These are phyloP conservation scores for Dendrolimus kikuchii DNA, from an alignment of 1,140 invertebrate species.

Conservation along the genomic window DNA sequence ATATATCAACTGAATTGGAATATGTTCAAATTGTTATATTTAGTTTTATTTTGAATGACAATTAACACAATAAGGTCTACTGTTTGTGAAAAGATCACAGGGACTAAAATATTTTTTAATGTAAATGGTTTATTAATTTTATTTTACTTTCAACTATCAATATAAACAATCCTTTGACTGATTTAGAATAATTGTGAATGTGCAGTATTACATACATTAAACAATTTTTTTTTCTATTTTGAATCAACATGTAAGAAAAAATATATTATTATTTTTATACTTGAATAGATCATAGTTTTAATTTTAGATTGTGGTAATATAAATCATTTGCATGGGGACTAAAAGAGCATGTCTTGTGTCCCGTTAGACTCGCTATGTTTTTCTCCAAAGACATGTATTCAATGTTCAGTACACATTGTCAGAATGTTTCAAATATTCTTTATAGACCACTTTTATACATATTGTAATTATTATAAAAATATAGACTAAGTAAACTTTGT, in stretches of 20 bases:
- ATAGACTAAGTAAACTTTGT: conserved; percentile 39
- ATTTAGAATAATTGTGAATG: conserved; percentile 58
- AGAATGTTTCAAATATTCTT: conserved; percentile 37
- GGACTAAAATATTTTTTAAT: conserved; percentile 7
- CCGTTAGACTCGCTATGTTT: conserved; percentile 39
- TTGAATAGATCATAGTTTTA: conserved; percentile 37
- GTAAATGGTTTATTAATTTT: conserved; percentile 18
- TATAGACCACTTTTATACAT: conserved; percentile 35
- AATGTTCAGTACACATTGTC: conserved; percentile 30
- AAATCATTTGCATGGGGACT: conserved; percentile 34
- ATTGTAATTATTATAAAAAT: conserved; percentile 1
- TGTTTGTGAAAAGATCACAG: no score
- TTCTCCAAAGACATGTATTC: conserved; percentile 42
- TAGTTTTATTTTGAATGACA: conserved; percentile 35
- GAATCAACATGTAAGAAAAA: conserved; percentile 44
- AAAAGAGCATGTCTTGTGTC: conserved; percentile 39
- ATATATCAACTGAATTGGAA: conserved; percentile 17
- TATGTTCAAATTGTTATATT: conserved; percentile 41
- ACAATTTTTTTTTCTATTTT: conserved; percentile 56
- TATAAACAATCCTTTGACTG: conserved; percentile 55
- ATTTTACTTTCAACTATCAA: conserved; percentile 47
- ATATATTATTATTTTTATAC: conserved; percentile 58
- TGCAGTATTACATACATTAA: conserved; percentile 64
- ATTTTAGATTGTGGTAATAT: conserved; percentile 12
- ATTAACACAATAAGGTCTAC: neutral